Evolutionary conservation across 1,140 invertebrate species (phyloP).

Genomic region (Hypothenemus hampei): DNA sequence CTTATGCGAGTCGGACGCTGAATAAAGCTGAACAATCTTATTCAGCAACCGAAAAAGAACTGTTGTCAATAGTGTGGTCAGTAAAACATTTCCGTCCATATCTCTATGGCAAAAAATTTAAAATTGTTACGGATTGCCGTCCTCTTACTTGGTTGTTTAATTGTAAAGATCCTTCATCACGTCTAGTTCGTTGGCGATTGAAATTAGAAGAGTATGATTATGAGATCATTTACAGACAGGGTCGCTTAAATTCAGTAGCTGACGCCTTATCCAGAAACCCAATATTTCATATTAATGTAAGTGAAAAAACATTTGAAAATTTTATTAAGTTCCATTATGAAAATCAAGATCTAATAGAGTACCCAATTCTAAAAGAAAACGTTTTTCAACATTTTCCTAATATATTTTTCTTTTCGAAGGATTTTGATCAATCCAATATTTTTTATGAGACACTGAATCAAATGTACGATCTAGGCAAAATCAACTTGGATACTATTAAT

Average conservation of each 20-base stretch:
- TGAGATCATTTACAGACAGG: slow-evolving; percentile 46
- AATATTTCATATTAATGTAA: no score
- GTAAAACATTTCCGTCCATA: slow-evolving; percentile 17
- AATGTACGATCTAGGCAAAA: no score
- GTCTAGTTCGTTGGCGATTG: slow-evolving; percentile 47
- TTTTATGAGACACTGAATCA: no score
- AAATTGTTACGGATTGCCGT: slow-evolving; percentile 23
- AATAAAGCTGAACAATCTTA: slow-evolving; percentile 34
- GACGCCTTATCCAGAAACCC: slow-evolving; percentile 38
- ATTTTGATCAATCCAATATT: no score
- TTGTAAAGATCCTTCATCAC: slow-evolving; percentile 43
- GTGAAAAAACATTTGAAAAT: no score
- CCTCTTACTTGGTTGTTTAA: slow-evolving; percentile 41
- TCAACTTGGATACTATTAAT: no score
- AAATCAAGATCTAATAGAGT: no score
- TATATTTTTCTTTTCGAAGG: no score
- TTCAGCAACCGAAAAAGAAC: slow-evolving; percentile 35
- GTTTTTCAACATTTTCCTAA: no score
- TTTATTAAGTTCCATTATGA: no score
- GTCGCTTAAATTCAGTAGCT: slow-evolving; percentile 43
- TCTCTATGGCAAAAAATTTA: slow-evolving; percentile 19
- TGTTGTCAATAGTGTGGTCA: slow-evolving; percentile 37
- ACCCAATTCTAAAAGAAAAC: no score
- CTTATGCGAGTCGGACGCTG: slow-evolving; percentile 36
- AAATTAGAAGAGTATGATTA: slow-evolving; percentile 47